These are phyloP conservation scores for Daptonema setosum DNA, from an alignment of 2,888 invertebrate species.

Conservation along the genomic window DNA sequence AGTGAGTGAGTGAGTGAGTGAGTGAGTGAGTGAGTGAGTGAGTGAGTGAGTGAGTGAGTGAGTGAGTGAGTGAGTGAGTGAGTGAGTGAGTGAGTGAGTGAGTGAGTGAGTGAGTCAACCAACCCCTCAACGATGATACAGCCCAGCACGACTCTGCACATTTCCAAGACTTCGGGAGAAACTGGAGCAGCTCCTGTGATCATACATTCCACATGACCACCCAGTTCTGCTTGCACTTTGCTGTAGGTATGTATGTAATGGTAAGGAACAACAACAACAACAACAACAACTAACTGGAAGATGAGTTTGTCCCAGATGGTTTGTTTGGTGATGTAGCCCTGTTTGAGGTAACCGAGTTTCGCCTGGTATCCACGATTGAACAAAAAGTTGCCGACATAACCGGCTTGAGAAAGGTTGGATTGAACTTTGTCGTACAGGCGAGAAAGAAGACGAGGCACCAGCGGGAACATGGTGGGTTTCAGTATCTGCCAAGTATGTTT, in stretches of 20 bases:
- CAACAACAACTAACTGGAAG: slow-evolving; percentile 14
- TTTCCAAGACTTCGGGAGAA: slow-evolving; percentile 74
- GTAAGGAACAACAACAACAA: too few relatives aligned
- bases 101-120: too few relatives aligned
- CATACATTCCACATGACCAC: slow-evolving; percentile 69
- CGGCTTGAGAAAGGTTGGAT: slow-evolving; percentile 6
- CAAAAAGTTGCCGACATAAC: not conserved
- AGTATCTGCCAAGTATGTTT: too few relatives aligned
- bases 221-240: slow-evolving; percentile 75
- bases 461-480: slow-evolving; percentile 76
- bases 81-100: too few relatives aligned
- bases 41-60: too few relatives aligned
- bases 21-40: too few relatives aligned
- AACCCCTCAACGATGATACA: not conserved
- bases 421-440: slow-evolving; percentile 61
- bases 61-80: too few relatives aligned
- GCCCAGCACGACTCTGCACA: slow-evolving; percentile 40
- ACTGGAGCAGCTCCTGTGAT: slow-evolving; percentile 85
- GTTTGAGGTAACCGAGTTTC: slow-evolving; percentile 12
- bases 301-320: slow-evolving; percentile 23
- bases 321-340: slow-evolving; percentile 14
- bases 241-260: slow-evolving; percentile 45
- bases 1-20: too few relatives aligned
- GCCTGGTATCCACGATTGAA: slow-evolving; percentile 7
- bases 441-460: slow-evolving; percentile 77